Conservation (phyloP, 2,888 invertebrate species). For the Drosophila subsilvestris region DNA sequence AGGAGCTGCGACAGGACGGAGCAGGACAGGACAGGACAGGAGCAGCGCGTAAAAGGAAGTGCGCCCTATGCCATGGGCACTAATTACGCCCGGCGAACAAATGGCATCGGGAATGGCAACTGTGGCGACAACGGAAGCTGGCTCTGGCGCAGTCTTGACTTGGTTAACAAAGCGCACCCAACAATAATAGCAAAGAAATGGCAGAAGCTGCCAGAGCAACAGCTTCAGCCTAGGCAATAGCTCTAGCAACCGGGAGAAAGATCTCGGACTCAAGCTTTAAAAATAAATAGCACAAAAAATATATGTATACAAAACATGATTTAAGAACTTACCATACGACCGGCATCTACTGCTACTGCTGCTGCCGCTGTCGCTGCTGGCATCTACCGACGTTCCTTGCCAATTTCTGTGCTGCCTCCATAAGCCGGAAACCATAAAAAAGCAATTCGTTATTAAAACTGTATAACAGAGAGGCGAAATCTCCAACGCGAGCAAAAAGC, state of each 20-base stretch:
- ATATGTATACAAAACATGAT: slow-evolving; percentile 58
- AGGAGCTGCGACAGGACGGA: slow-evolving; percentile 21
- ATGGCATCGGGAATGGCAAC: slow-evolving; percentile 51
- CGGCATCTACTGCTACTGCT: slow-evolving; percentile 8
- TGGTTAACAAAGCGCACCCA: slow-evolving; percentile 70
- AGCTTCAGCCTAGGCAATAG: not conserved
- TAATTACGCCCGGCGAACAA: slow-evolving; percentile 69
- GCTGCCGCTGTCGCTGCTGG: slow-evolving; percentile 25
- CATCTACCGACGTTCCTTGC: slow-evolving; percentile 58
- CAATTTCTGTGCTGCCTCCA: slow-evolving; percentile 65
- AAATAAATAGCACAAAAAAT: slow-evolving; percentile 28
- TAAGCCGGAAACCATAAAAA: slow-evolving; percentile 80
- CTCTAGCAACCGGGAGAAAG: slow-evolving; percentile 9
- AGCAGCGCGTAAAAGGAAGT: slow-evolving; percentile 62
- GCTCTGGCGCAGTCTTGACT: slow-evolving; percentile 69
- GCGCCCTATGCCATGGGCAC: slow-evolving; percentile 75
- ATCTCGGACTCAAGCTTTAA: slow-evolving; percentile 56
- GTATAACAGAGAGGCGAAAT: slow-evolving; percentile 49
- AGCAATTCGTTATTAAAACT: slow-evolving; percentile 77
- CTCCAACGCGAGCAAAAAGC: slow-evolving; percentile 29
- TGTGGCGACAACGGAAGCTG: slow-evolving; percentile 74
- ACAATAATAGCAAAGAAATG: slow-evolving; percentile 34
- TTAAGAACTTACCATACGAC: slow-evolving; percentile 55
- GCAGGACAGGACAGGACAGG: slow-evolving; percentile 15
- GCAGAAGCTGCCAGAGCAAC: slow-evolving; percentile 12